Conservation (phyloP, 2,797 vertebrate genomes). For the Kryptopterus vitreolus region DNA sequence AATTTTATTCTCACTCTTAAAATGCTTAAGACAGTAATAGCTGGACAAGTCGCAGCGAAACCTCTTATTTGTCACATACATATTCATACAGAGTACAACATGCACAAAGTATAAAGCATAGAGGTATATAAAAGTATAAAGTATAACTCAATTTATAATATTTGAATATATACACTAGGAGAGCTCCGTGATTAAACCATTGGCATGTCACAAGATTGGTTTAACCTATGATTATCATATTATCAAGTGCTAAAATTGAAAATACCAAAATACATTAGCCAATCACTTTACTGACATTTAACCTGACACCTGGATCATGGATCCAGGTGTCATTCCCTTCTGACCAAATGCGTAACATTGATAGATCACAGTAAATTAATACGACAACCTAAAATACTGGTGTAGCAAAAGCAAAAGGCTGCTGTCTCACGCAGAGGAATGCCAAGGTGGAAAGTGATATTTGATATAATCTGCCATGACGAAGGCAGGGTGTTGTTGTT, state of each 20-base stretch:
- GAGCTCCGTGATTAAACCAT: not conserved
- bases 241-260: not conserved
- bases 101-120: too few relatives aligned
- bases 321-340: not conserved
- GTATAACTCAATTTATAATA: too few relatives aligned
- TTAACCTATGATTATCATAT: not conserved
- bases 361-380: constrained; percentile 49
- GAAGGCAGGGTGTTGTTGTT: constrained; percentile 20
- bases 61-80: too few relatives aligned
- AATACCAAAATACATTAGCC: not conserved
- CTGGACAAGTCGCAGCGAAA: not conserved
- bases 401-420: constrained; percentile 49
- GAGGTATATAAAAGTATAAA: too few relatives aligned
- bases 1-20: not conserved
- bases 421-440: constrained; percentile 44
- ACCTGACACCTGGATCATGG: too few relatives aligned
- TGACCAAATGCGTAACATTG: constrained; percentile 45
- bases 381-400: constrained; percentile 64
- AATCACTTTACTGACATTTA: too few relatives aligned
- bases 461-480: constrained; percentile 39
- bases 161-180: too few relatives aligned
- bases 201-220: not conserved
- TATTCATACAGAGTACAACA: too few relatives aligned
- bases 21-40: not conserved
- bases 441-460: constrained; percentile 33